Conservation (phyloP, 1,140 invertebrate genomes). For the Zaprionus nigranus region DNA sequence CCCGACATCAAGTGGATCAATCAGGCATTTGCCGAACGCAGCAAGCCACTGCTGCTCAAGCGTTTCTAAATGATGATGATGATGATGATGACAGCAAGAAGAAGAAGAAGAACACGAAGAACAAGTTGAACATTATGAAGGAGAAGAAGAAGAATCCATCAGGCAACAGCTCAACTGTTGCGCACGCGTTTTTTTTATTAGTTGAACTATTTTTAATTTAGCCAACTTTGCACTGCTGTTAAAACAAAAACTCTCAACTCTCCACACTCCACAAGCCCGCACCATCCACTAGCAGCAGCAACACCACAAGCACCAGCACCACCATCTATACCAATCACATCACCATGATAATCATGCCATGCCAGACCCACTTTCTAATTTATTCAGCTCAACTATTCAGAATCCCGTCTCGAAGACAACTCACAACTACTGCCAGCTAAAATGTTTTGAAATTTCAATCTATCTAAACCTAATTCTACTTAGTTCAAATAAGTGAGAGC, state of each 20-base stretch:
- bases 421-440: slow-evolving; percentile 30
- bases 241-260: not conserved
- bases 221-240: slow-evolving; percentile 50
- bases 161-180: slow-evolving; percentile 35
- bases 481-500: slow-evolving; percentile 40
- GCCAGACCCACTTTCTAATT: slow-evolving; percentile 41
- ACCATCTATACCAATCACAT: slow-evolving; percentile 7
- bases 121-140: not conserved
- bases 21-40: slow-evolving; percentile 69
- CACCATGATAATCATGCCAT: slow-evolving; percentile 12
- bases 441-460: slow-evolving; percentile 18
- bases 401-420: slow-evolving; percentile 16
- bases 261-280: slow-evolving; percentile 17
- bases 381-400: slow-evolving; percentile 29
- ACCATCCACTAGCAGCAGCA: slow-evolving; percentile 15
- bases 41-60: slow-evolving; percentile 71
- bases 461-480: slow-evolving; percentile 19
- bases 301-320: slow-evolving; percentile 19
- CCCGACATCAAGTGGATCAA: slow-evolving; percentile 83
- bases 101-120: not conserved
- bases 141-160: slow-evolving; percentile 20
- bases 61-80: slow-evolving; percentile 47
- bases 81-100: slow-evolving; percentile 2
- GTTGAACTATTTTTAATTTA: slow-evolving; percentile 66
- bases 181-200: slow-evolving; percentile 36